Conservation (phyloP, 1,140 invertebrate species). For the Calycopis cecrops region DNA sequence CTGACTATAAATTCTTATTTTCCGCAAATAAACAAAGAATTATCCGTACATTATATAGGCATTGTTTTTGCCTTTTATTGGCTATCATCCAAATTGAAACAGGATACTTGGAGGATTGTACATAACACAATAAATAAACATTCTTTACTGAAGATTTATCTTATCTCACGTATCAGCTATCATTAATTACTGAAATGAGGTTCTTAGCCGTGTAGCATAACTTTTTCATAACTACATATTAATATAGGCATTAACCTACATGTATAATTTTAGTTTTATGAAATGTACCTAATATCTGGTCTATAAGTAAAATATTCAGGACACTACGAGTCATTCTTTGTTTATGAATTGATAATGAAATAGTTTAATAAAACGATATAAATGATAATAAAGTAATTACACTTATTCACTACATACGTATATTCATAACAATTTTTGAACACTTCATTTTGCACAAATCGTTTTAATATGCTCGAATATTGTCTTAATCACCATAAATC, state of each 20-base stretch:
- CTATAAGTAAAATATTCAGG: too few relatives aligned
- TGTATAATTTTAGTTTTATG: too few relatives aligned
- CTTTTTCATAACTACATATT: too few relatives aligned
- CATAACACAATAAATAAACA: conserved; percentile 2
- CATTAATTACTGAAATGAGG: too few relatives aligned
- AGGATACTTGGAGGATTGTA: conserved; percentile 11
- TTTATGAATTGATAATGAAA: too few relatives aligned
- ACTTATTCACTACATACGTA: background rate
- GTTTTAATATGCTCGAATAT: conserved; percentile 17
- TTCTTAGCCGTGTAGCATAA: too few relatives aligned
- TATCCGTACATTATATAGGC: conserved; percentile 28
- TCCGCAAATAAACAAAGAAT: conserved; percentile 26
- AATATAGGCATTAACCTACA: too few relatives aligned
- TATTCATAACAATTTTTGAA: background rate
- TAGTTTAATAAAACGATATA: background rate
- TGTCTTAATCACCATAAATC: conserved; percentile 29
- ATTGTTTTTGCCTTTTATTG: conserved; percentile 36
- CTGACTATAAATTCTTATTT: conserved; percentile 9
- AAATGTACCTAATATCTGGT: too few relatives aligned
- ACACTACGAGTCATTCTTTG: too few relatives aligned
- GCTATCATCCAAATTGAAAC: conserved; percentile 28
- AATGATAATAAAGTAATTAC: too few relatives aligned
- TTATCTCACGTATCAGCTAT: too few relatives aligned
- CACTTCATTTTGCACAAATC: conserved; percentile 1
- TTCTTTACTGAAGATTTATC: too few relatives aligned